Conservation (phyloP, 2,113 vertebrate genomes). For the Myotis davidii region DNA sequence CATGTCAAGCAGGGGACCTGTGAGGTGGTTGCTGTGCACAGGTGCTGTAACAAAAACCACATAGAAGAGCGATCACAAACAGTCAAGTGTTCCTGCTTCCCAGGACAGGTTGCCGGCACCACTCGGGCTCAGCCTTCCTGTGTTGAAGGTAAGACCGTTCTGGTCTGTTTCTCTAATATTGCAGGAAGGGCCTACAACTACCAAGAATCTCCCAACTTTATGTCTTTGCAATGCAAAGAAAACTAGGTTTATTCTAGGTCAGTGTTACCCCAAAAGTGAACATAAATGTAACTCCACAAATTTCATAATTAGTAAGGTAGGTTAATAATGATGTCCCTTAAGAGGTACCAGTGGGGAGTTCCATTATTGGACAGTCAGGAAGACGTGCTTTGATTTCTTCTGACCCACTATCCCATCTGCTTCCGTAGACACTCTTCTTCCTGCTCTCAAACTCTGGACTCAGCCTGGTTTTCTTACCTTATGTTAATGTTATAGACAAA, state of each 20-base stretch:
- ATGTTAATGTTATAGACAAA: background rate
- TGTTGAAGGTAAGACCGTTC: constrained; percentile 93
- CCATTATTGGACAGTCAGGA: background rate
- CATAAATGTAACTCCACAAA: background rate
- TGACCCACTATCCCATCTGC: background rate
- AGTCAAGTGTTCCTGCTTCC: constrained; percentile 98
- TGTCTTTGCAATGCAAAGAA: constrained; percentile 56
- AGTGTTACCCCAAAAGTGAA: background rate
- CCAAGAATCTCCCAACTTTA: constrained; percentile 56
- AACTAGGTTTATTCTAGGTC: background rate
- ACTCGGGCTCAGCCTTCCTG: constrained; percentile 95
- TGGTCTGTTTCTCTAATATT: fast-evolving
- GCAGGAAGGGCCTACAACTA: background rate
- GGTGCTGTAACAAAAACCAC: constrained; percentile 98
- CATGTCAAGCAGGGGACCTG: constrained; percentile 97
- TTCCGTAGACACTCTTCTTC: background rate
- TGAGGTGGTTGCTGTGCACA: constrained; percentile 95
- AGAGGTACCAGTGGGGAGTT: background rate
- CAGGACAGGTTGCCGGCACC: constrained; percentile 96
- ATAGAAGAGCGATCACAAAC: constrained; percentile 98
- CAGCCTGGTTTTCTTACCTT: background rate
- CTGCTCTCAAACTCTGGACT: background rate
- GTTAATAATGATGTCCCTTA: background rate
- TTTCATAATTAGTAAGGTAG: background rate
- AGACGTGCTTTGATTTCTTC: background rate